These are phyloP conservation scores for Toxotes jaculatrix DNA, from an alignment of 2,113 vertebrate genomes.

Conservation along the genomic window DNA sequence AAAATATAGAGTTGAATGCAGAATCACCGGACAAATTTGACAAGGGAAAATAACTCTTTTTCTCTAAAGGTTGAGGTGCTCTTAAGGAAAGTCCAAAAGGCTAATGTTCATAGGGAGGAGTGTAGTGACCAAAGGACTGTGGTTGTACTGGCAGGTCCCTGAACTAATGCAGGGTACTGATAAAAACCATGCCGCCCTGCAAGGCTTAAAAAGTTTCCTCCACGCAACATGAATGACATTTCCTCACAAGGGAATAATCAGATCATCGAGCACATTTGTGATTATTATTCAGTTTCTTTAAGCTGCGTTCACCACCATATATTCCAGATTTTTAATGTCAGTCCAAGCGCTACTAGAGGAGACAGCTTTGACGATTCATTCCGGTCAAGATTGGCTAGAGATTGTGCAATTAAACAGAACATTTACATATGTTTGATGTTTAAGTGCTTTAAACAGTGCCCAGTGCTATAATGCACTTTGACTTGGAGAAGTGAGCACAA, in stretches of 20 bases:
- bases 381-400: conserved; percentile 38
- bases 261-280: conserved; percentile 41
- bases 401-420: conserved; percentile 45
- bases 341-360: conserved; percentile 45
- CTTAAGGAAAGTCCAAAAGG: neutral
- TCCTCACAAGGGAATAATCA: conserved; percentile 78
- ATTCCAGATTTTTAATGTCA: conserved; percentile 63
- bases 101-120: conserved; percentile 1
- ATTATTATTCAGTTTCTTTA: conserved; percentile 62
- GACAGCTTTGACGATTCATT: conserved; percentile 62
- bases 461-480: conserved; percentile 50
- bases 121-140: conserved; percentile 6
- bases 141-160: conserved; percentile 1
- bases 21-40: neutral
- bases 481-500: conserved; percentile 46
- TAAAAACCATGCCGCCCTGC: conserved; percentile 34
- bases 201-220: conserved; percentile 46
- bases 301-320: conserved; percentile 19
- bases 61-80: neutral
- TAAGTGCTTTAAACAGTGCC: conserved; percentile 34
- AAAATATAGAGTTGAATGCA: neutral
- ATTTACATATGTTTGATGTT: conserved; percentile 72
- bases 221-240: conserved; percentile 64
- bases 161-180: conserved; percentile 28
- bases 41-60: neutral